Evolutionary conservation across 2,888 invertebrate species (phyloP), one percentile per base, ranked within the genome.

Genomic region (Saturnia pavonia): DNA sequence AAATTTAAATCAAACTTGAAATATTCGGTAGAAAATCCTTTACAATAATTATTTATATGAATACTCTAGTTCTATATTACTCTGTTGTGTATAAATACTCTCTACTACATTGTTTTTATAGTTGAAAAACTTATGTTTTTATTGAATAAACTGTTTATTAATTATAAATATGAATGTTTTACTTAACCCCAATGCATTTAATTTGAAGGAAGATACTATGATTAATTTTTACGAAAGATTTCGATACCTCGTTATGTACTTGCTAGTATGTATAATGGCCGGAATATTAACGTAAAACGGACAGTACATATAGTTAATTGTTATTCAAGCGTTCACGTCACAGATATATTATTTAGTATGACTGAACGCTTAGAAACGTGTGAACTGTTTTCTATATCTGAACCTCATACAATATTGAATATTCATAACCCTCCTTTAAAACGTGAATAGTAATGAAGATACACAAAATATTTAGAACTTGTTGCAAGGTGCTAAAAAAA

Each of bases 231-330:
- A n/a, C 9, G 40, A 65, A 19, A 14, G 16, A 4, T 63, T 63
- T 63, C 14, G 22, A 22, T 19, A 65, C 34, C 65, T 16, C 65
- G 11, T 40, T 40, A n/a, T 65, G 16, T 40, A 40, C 2, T 11
- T 57, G 19, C n/a, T 22, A 65, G 40, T n/a, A 40, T 40, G 40
- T 65, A 2, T 40, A 65, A 34, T n/a, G 65, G 65, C 40, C 65
- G 22, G 65, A 65, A 65, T 65, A 65, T 65, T 65, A 65, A 65
- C 40, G 34, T 40, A 40, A 40, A 65, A 11, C n/a, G n/a, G 7
- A n/a, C 16, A 11, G 16, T 65, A 40, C 8, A 40, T 65, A 65
- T 27, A 19, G 57, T 25, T 27, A 25, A 27, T 60, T 65, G 40
- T 40, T 40, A 40, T 34, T 19, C n/a, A 65, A 65, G 40, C 65